Conservation (phyloP, 2,113 vertebrate species). For the crab-eating macaque (Macaca fascicularis) region T2T-MFA8v1.1 NC_088381.1:19515501-19516000, state of each 20-base stretch:
- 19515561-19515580: not conserved
- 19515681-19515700: not conserved
- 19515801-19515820: not conserved
- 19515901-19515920: not conserved
- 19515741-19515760: not conserved
- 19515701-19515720: not conserved
- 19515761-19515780: not conserved
- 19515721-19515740: not conserved
- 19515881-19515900: not conserved
- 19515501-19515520: not conserved
- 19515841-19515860: not conserved
- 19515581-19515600: not conserved
- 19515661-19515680: not conserved
- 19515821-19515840: not conserved
- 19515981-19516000: not conserved
- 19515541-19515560: constrained; percentile 15
- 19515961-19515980: not conserved
- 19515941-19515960: not conserved
- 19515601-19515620: not conserved
- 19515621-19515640: constrained; percentile 19
- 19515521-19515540: constrained; percentile 4
- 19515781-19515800: not conserved
- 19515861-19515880: not conserved
- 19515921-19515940: not conserved
- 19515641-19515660: not conserved